Evolutionary conservation across 1,140 invertebrate genomes (phyloP), one percentile per base, ranked within the genome.

Genomic region (Pemphigus obesinymphae): DNA sequence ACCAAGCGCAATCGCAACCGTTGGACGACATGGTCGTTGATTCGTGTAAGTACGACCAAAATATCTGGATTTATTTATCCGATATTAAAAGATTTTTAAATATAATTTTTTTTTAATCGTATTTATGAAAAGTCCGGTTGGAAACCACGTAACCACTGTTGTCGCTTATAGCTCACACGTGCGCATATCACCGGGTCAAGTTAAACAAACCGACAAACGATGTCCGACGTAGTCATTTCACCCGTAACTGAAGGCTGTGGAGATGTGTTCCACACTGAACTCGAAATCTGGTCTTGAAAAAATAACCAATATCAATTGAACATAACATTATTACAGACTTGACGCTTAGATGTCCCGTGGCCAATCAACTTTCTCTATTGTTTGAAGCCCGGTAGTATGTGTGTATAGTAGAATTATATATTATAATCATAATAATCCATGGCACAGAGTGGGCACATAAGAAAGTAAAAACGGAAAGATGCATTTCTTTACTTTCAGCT

Each of bases 1-100:
- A 85, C 83, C 88, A 89, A 20, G 84, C 23, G 70, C 89, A 73
- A 11, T 84, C 82, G 82, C 88, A 88, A 73, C 55, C 50, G 20
- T 31, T 37, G 26, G 82, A 76, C n/a, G 48, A 45, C 68, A 81
- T 81, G 37, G n/a, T 17, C 17, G 23, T 43, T 1, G 13, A n/a
- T n/a, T n/a, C n/a, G n/a, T n/a, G n/a, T n/a, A n/a, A n/a, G n/a
- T n/a, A n/a, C n/a, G n/a, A n/a, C n/a, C n/a, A n/a, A n/a, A n/a
- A n/a, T n/a, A n/a, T n/a, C n/a, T n/a, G n/a, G n/a, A n/a, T n/a
- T n/a, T n/a, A n/a, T n/a, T n/a, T n/a, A n/a, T n/a, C n/a, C n/a
- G n/a, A n/a, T n/a, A n/a, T n/a, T n/a, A n/a, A n/a, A n/a, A n/a
- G n/a, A n/a, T n/a, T n/a, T n/a, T n/a, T n/a, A n/a, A n/a, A n/a